Conservation (phyloP, 2,888 invertebrate species). For the Campoplex capitator region DNA sequence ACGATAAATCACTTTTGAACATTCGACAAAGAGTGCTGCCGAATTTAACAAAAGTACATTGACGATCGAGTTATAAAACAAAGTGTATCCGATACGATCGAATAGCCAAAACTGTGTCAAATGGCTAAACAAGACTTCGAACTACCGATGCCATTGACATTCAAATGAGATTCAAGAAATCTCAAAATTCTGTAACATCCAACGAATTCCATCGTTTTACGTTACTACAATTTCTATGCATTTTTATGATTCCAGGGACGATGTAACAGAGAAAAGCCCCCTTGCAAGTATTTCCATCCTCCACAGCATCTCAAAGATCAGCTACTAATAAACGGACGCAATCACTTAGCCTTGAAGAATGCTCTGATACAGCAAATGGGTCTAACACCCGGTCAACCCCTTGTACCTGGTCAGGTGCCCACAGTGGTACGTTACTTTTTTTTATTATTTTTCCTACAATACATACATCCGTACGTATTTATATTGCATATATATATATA, state of each 20-base stretch:
- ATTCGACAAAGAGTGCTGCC: not conserved
- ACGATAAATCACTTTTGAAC: slow-evolving; percentile 7
- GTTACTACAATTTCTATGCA: not conserved
- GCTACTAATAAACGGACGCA: slow-evolving; percentile 99
- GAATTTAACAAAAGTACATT: not conserved
- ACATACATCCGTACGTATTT: not conserved
- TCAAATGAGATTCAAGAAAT: not conserved
- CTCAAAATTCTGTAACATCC: not conserved
- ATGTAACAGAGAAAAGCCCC: slow-evolving; percentile 99
- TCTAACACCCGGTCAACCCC: slow-evolving; percentile 94
- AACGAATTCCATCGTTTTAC: not conserved
- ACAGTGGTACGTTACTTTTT: slow-evolving; percentile 91
- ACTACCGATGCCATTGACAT: not conserved
- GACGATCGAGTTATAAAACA: slow-evolving; percentile 8
- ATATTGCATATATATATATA: slow-evolving; percentile 14
- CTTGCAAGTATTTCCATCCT: slow-evolving; percentile 99
- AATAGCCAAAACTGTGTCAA: not conserved
- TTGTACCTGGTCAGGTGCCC: slow-evolving; percentile 97
- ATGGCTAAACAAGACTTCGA: not conserved
- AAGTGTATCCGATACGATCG: not conserved
- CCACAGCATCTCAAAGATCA: slow-evolving; percentile 99
- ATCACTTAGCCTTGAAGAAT: slow-evolving; percentile 99
- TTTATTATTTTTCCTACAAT: slow-evolving; percentile 5
- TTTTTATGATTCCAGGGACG: slow-evolving; percentile 92
- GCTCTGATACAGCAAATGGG: slow-evolving; percentile 99